Evolutionary conservation across 2,888 invertebrate species (phyloP), one percentile per base, ranked within the genome.

Genomic region (Ptilodon capucinus): DNA sequence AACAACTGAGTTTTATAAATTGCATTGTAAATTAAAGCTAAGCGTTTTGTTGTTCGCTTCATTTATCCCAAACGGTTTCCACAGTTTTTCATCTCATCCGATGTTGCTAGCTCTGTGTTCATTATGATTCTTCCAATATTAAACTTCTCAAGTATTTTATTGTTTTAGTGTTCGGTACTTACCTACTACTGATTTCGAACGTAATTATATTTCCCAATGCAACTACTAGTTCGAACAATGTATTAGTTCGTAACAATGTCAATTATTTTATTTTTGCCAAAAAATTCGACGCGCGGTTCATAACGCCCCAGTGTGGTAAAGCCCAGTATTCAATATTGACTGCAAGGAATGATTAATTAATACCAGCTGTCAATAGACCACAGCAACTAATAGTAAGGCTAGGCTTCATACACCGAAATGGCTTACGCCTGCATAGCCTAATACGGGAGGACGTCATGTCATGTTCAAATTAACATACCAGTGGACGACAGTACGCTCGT

Each of bases 401-500:
- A n/a, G 32, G 42, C 43, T 55, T 51, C 48, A 54, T 54, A 58
- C 46, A 45, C 23, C 21, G 46, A 57, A 60, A 52, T 48, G 40
- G 42, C 46, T 51, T 48, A 40, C 49, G 49, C 42, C 54, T 66
- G 57, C 54, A 53, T 48, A 41, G 28, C 46, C 42, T 46, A 42
- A 55, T 55, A 61, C 59, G 61, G 46, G 51, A 48, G 48, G 46
- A 43, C 47, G 60, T 60, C 59, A 59, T 62, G 57, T 49, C 43
- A 38, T 38, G 19, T 38, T 38, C 48, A 54, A 58, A 64, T 73
- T 67, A 67, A 64, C 63, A 57, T 51, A 54, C 53, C 34, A 46
- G 25, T 46, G 39, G 36, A 54, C 32, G n/a, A n/a, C 38, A 18
- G 18, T 19, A 38, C 19, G 23, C 6, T 23, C 23, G 8, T 57